These are phyloP conservation scores for Gobio occitaniae DNA, from an alignment of 2,797 vertebrate genomes.

Conservation along the genomic window DNA sequence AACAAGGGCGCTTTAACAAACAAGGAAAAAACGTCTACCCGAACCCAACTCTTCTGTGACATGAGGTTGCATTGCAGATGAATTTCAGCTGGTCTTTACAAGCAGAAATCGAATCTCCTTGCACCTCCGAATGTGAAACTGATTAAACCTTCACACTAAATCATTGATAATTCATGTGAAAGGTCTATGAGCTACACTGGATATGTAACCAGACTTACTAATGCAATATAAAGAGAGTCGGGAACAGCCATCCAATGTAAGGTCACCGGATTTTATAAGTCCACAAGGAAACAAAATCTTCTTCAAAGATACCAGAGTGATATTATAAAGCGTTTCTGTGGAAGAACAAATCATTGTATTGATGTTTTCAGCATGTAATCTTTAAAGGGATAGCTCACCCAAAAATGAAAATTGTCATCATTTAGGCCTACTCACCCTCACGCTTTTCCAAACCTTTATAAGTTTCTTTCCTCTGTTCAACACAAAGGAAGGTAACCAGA, in stretches of 20 bases:
- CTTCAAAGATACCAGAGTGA: constrained; percentile 1
- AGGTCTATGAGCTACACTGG: not conserved
- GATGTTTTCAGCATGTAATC: not conserved
- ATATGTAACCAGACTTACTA: not conserved
- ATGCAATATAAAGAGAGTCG: not conserved
- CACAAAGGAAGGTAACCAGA: no score
- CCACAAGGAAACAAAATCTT: not conserved
- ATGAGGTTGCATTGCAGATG: constrained; percentile 2
- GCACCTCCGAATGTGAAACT: not conserved
- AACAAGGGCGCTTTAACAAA: constrained; percentile 10
- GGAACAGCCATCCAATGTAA: not conserved
- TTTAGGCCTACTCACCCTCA: no score
- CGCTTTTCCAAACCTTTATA: no score
- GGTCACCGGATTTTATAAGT: not conserved
- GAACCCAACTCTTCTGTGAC: not conserved
- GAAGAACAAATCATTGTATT: not conserved
- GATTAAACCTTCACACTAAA: constrained; percentile 25
- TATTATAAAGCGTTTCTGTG: not conserved
- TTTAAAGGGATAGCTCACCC: not conserved
- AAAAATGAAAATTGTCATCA: no score
- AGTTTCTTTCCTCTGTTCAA: no score
- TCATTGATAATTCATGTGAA: constrained; percentile 4
- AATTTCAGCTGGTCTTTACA: constrained; percentile 31
- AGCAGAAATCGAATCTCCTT: constrained; percentile 1
- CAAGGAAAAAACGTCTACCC: not conserved